Percentiles rank a stretch among this genome's conserved stretches.
phyloP scores from a whole-genome alignment of 1,140 invertebrate genomes.

The Papilio polyxenes region DNA sequence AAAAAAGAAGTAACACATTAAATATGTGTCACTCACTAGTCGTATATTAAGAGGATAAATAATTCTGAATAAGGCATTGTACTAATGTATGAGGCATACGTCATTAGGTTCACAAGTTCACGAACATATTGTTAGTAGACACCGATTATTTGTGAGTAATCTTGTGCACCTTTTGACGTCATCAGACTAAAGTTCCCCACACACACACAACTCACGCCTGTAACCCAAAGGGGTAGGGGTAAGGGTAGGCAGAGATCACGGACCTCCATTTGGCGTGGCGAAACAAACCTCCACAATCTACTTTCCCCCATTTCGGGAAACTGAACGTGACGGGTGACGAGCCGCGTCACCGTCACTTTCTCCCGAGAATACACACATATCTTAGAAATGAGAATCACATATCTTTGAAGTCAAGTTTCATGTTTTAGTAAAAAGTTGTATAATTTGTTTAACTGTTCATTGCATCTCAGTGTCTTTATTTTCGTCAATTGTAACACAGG shows the following conservation, averaged over 20 bases:
- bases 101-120: conserved; percentile 1
- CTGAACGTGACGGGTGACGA: no score
- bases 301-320: no score
- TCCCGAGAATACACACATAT: no score
- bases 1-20: no score
- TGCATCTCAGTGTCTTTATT: not conserved
- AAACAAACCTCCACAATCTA: no score
- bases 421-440: not conserved
- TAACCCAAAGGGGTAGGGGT: no score
- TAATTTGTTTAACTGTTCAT: not conserved
- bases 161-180: not conserved
- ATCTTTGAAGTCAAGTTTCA: not conserved
- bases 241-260: no score
- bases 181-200: not conserved
- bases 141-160: not conserved
- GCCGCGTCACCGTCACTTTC: no score
- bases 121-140: not conserved
- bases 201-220: no score
- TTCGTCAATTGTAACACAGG: no score
- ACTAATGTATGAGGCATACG: conserved; percentile 8
- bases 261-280: no score
- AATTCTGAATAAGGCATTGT: not conserved
- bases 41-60: not conserved
- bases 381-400: no score
- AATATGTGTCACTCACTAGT: not conserved